Conservation (phyloP, 2,797 vertebrate genomes). For the Periparus ater region DNA sequence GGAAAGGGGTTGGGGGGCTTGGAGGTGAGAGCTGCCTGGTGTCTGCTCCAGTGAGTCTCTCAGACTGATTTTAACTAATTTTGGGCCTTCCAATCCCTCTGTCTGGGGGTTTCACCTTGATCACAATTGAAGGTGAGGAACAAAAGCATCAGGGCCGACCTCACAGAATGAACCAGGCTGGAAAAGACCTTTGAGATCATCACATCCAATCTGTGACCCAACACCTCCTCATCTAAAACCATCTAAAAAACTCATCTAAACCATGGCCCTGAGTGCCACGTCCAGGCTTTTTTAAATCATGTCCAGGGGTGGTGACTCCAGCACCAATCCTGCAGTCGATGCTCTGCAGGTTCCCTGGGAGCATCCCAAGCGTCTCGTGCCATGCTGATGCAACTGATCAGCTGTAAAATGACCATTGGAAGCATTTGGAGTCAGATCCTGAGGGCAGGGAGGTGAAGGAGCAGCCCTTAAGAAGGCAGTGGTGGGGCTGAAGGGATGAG, state of each 20-base stretch:
- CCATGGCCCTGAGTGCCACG: not conserved
- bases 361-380: rapidly evolving
- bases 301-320: not conserved
- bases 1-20: not conserved
- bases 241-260: too few relatives aligned
- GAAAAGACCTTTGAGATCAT: not conserved
- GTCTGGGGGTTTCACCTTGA: not conserved
- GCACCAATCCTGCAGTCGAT: not conserved
- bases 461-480: not conserved
- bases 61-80: not conserved
- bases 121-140: not conserved
- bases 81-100: rapidly evolving
- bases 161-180: not conserved
- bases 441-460: not conserved
- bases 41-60: not conserved
- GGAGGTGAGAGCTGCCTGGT: not conserved
- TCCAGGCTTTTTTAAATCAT: not conserved
- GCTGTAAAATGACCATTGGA: not conserved
- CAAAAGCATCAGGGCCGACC: too few relatives aligned
- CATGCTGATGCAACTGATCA: not conserved
- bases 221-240: not conserved
- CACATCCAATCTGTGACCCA: not conserved
- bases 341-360: not conserved
- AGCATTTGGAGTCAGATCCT: not conserved
- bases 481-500: not conserved